Base-by-base conservation (phyloP, 2,113 vertebrate genomes). In the Tringa solitaria region DNA sequence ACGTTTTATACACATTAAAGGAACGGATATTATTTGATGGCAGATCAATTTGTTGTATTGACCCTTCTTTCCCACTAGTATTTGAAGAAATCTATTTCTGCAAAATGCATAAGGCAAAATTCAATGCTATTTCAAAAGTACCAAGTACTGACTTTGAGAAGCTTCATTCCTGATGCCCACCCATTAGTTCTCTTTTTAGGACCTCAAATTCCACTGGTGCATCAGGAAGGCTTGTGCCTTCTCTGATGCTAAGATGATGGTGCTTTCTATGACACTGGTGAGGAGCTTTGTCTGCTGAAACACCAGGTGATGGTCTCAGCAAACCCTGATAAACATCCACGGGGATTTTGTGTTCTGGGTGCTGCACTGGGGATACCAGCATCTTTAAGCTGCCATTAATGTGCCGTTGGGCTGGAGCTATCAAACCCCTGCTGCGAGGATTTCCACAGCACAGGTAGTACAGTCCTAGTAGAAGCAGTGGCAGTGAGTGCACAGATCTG, bases 1-100 rank as follows among this genome's bases (percentile, higher is more conserved):
- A 64, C 1, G 0, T 70, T 84, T 50, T 70, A 16, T 32, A 12
- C 2, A 0, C 4, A 1, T 53, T 37, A 18, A 8, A 74, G 32
- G 23, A 90, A 61, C 48, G 5, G 7, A 9, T 77, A 14, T 48
- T 2, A 10, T 33, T 86, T 4, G 2, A 22, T 80, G 15, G 14
- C 32, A 41, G 8, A 81, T 48, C 14, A 19, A 0, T 70, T 59
- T 78, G 32, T 70, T 63, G 8, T 48, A 9, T 15, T 75, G n/a
- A 60, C 19, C 24, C 13, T 63, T 81, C 69, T 70, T 72, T 87
- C 17, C 45, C 37, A 41, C 11, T 75, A 33, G 22, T 45, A 41
- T 3, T 78, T 63, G 32, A 84, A 75, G 37, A 72, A 70, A 37
- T 43, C 4, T 43, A 3, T 39, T 82, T 41, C 56, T 91, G 51